Base-by-base conservation (phyloP, 2,113 vertebrate species). In the Ceratotherium simum region DNA sequence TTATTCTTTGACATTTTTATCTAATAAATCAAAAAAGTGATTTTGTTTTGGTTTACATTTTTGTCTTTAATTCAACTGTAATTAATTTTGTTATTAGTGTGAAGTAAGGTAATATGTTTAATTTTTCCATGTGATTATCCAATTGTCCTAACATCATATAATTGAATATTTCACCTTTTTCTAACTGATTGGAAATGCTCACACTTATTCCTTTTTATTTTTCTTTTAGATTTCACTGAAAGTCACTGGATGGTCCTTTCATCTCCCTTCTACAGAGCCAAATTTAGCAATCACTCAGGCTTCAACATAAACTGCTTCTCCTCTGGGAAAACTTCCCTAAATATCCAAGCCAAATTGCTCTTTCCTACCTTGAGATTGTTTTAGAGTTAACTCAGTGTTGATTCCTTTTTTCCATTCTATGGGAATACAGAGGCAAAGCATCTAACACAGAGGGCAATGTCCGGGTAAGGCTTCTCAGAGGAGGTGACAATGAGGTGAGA, bases 141-240 rank as follows among this genome's bases (percentile, higher is more conserved):
- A 70, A 33, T 94, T 86, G 7, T 78, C 8, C 10, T 78, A 65
- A 36, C 12, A 73, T 64, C 14, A 36, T 58, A 21, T n/a, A 89
- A n/a, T 67, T 92, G 10, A 73, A 27, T 33, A n/a, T 21, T 90
- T 64, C 2, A 72, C 31, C 2, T 12, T 72, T 70, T 81, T 29
- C 1, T 60, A 25, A 31, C 42, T 81, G 54, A 54, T 1, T 73
- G 8, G 70, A 58, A 73, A 73, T 51, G 6, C 1, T 64, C 31
- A 58, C 2, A 18, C 12, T 54, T 46, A 65, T 3, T 60, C 17
- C 11, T 76, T 97, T 48, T n/a, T n/a, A 23, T 33, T 86, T 64
- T 93, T 67, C 3, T 84, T 58, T 79, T 36, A 64, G 6, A 82
- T 86, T 86, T 95, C 17, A 58, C 14, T 82, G 31, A 93, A 51